Conservation (phyloP, 2,797 vertebrate species). For the Triplophysa bombifrons region DNA sequence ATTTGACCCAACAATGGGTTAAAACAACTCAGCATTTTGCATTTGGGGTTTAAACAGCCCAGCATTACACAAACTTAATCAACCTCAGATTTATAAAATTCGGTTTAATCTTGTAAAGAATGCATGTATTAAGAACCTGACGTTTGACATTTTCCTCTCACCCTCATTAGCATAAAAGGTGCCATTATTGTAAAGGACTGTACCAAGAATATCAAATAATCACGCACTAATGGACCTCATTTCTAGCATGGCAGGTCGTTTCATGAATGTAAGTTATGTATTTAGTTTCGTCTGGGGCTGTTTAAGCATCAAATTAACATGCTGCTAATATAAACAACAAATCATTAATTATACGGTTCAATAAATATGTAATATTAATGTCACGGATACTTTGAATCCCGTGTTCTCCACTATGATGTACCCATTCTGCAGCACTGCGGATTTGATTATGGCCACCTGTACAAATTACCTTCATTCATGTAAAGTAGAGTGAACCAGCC, state of each 20-base stretch:
- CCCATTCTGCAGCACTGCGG: background rate
- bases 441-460: constrained; percentile 8
- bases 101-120: background rate
- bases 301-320: background rate
- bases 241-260: background rate
- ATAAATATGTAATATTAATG: constrained; percentile 29
- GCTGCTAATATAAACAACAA: constrained; percentile 3
- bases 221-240: constrained; percentile 1
- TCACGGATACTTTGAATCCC: background rate
- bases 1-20: too few species aligned
- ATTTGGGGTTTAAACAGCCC: too few species aligned
- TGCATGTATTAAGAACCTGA: constrained; percentile 2
- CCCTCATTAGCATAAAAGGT: constrained; percentile 15
- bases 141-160: constrained; percentile 23
- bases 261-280: background rate
- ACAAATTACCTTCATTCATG: constrained; percentile 25
- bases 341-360: background rate
- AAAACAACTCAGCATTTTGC: too few species aligned
- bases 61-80: constrained; percentile 3
- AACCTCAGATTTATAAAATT: constrained; percentile 17
- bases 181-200: background rate
- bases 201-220: constrained; percentile 12
- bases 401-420: background rate
- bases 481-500: background rate
- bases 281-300: background rate